These are phyloP conservation scores for Piaya cayana DNA, from an alignment of 2,113 vertebrate genomes.

Conservation along the genomic window DNA sequence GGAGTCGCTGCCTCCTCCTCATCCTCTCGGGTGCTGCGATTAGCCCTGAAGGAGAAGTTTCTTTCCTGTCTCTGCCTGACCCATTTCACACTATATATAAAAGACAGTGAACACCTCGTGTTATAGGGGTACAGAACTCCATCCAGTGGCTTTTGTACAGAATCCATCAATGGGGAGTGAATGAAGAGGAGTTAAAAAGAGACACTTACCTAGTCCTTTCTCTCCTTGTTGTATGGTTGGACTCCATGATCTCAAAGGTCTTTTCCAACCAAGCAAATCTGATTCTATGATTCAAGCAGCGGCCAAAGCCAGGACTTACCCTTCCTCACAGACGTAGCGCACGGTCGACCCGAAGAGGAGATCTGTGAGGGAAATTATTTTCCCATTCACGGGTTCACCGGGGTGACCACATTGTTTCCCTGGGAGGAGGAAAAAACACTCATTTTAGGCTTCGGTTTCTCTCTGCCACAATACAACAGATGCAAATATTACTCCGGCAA, in stretches of 20 bases:
- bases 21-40: accelerated
- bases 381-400: constrained; percentile 62
- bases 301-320: constrained; percentile 64
- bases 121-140: not conserved
- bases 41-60: not conserved
- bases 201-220: not conserved
- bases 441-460: not conserved
- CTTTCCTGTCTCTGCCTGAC: not conserved
- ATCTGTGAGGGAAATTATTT: not conserved
- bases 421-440: not conserved
- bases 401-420: constrained; percentile 64
- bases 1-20: not conserved
- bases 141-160: not conserved
- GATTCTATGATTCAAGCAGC: not conserved
- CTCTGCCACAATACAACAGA: not conserved
- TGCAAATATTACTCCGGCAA: not conserved
- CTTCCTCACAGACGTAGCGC: constrained; percentile 60
- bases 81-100: accelerated
- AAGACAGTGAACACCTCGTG: not conserved
- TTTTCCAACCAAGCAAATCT: too few relatives aligned
- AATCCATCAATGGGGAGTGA: not conserved
- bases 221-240: not conserved
- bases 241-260: too few relatives aligned
- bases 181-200: not conserved
- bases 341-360: constrained; percentile 51